phyloP scores from a whole-genome alignment of 2,113 vertebrate species.

The Oncorhynchus keta region DNA sequence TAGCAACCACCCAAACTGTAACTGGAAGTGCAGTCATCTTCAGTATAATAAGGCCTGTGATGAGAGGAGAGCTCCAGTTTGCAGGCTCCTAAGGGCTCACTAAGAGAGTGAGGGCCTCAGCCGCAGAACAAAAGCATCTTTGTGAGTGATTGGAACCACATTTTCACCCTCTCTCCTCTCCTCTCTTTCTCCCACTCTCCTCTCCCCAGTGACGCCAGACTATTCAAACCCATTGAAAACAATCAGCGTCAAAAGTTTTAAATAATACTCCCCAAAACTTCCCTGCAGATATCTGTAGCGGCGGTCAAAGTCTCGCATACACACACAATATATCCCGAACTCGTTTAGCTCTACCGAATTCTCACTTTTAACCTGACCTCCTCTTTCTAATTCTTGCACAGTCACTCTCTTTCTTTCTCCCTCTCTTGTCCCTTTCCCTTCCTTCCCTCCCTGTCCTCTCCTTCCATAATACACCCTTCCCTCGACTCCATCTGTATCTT shows the following conservation, averaged over 20 bases:
- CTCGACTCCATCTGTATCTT: not conserved
- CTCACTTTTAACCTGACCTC: constrained; percentile 14
- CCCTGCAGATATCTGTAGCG: constrained; percentile 30
- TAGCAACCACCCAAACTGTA: too few relatives aligned
- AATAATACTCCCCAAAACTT: constrained; percentile 49
- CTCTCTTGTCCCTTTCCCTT: not conserved
- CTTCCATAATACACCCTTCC: not conserved
- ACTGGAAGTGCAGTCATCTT: not conserved
- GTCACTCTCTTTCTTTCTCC: constrained; percentile 4
- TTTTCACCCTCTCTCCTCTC: constrained; percentile 44
- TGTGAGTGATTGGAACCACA: constrained; percentile 69
- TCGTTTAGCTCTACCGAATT: constrained; percentile 19
- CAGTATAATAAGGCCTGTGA: constrained; percentile 16
- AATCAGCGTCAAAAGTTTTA: constrained; percentile 68
- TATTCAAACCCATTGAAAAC: constrained; percentile 57
- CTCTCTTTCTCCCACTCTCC: constrained; percentile 22
- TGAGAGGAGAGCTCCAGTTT: constrained; percentile 39
- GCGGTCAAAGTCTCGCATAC: not conserved
- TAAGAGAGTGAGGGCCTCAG: constrained; percentile 39
- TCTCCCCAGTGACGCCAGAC: constrained; percentile 32
- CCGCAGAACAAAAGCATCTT: constrained; percentile 76
- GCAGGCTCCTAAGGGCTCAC: constrained; percentile 11
- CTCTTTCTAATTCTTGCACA: not conserved
- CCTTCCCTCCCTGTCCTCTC: not conserved
- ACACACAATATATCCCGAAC: not conserved